Conservation (phyloP, 2,888 invertebrate species). For the Ditylenchus weischeri region DNA sequence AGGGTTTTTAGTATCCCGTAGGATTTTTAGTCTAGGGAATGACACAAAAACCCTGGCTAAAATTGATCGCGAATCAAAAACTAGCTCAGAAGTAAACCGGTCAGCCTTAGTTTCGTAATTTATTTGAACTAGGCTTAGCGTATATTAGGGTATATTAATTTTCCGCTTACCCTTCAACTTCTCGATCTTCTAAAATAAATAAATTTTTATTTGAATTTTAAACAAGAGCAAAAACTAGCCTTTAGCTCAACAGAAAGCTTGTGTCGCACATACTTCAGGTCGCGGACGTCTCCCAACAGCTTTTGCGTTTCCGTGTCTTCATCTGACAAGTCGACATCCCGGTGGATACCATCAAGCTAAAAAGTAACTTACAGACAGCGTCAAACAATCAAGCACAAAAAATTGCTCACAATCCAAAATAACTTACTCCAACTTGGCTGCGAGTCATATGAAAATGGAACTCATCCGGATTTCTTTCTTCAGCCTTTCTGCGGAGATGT, state of each 20-base stretch:
- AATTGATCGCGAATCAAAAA: no score
- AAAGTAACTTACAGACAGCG: conserved; percentile 9
- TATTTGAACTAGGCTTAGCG: not conserved
- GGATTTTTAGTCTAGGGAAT: no score
- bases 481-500: conserved; percentile 75
- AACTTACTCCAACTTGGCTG: conserved; percentile 67
- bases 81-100: no score
- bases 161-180: conserved; percentile 42
- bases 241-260: conserved; percentile 63
- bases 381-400: not conserved
- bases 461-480: conserved; percentile 94
- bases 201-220: not conserved
- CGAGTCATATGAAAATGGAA: conserved; percentile 97
- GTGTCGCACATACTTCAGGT: conserved; percentile 81
- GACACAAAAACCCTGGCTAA: no score
- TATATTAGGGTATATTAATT: conserved; percentile 37
- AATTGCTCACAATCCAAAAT: conserved; percentile 15
- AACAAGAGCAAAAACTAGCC: conserved; percentile 32
- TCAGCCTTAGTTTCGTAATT: not conserved
- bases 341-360: conserved; percentile 60
- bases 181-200: conserved; percentile 46
- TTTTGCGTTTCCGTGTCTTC: conserved; percentile 74
- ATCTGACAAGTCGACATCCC: conserved; percentile 71
- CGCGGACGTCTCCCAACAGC: conserved; percentile 82
- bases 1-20: no score